These are phyloP conservation scores for Apis mellifera DNA, from an alignment of 1,140 invertebrate genomes.

Conservation along the genomic window DNA sequence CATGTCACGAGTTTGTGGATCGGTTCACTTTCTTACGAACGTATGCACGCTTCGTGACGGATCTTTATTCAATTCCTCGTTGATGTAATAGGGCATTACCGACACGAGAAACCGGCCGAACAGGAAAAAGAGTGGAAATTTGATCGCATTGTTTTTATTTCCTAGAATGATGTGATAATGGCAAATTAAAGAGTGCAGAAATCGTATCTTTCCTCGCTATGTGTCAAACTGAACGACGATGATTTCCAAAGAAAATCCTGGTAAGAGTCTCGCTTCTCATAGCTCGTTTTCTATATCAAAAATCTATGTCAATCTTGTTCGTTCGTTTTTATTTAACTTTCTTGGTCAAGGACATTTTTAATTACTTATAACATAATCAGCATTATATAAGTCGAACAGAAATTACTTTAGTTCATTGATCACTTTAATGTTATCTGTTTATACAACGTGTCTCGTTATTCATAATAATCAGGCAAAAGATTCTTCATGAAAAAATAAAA, in stretches of 20 bases:
- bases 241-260: neutral
- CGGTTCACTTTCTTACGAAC: constrained; percentile 70
- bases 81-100: constrained; percentile 49
- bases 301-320: neutral
- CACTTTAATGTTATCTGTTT: neutral
- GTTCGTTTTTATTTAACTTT: too few species aligned
- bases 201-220: neutral
- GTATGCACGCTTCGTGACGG: neutral
- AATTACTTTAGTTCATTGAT: neutral
- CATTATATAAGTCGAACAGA: neutral
- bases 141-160: constrained; percentile 14
- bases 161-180: neutral
- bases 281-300: neutral
- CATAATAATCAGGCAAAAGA: too few species aligned
- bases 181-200: neutral
- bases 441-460: neutral
- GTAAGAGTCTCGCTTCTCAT: neutral
- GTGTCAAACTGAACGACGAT: neutral
- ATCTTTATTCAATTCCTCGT: constrained; percentile 33
- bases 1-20: constrained; percentile 38
- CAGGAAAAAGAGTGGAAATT: constrained; percentile 4
- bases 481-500: too few species aligned
- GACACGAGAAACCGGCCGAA: constrained; percentile 1
- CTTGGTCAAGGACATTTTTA: neutral
- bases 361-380: neutral